phyloP scores from a whole-genome alignment of 2,113 vertebrate genomes.

The Colius striatus region DNA sequence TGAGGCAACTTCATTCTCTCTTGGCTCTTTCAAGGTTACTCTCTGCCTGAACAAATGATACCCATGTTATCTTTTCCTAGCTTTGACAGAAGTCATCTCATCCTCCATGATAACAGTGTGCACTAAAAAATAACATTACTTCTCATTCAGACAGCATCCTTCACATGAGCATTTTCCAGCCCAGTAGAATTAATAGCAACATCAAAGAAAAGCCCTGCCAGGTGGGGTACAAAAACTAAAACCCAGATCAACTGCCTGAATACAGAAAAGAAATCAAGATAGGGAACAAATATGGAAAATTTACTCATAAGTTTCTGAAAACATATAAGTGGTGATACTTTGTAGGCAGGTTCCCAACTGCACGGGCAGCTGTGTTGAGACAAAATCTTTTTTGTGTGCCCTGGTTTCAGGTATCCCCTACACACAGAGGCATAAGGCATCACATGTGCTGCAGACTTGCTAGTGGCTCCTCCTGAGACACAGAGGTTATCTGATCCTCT shows the following conservation, averaged over 20 bases:
- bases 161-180: not conserved
- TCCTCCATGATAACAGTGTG: constrained; percentile 8
- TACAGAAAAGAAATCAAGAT: not conserved
- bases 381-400: accelerated
- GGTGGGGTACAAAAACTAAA: not conserved
- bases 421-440: not conserved
- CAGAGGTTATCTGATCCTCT: not conserved
- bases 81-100: not conserved
- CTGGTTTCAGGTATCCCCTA: not conserved
- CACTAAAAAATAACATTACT: constrained; percentile 18
- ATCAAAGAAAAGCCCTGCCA: not conserved
- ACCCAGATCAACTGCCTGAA: not conserved
- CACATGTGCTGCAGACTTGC: accelerated
- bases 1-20: not conserved
- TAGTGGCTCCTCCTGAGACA: not conserved
- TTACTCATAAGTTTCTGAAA: not conserved
- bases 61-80: not conserved
- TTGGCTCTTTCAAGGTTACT: constrained; percentile 13
- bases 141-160: not conserved
- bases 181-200: constrained; percentile 7
- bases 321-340: not conserved
- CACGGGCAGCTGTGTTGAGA: not conserved
- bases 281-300: not conserved
- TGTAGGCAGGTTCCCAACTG: not conserved
- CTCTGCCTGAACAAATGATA: constrained; percentile 20